phyloP scores from a whole-genome alignment of 1,140 invertebrate genomes.

The Aphis gossypii region DNA sequence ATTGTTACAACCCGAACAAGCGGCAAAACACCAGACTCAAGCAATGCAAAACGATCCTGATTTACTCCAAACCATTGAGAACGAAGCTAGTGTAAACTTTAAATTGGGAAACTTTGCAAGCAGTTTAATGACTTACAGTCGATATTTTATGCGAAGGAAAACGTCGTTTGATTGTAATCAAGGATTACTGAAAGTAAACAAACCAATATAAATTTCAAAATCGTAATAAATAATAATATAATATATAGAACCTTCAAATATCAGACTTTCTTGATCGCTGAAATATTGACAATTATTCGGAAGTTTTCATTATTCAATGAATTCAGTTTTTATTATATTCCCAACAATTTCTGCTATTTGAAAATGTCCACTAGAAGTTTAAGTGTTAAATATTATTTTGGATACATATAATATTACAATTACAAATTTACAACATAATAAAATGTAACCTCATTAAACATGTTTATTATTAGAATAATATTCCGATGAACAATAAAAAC shows the following conservation, averaged over 20 bases:
- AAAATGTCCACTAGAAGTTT: background rate
- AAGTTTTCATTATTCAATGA: background rate
- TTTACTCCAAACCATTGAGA: background rate
- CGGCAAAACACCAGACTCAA: background rate
- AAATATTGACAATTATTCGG: background rate
- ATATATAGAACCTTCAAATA: background rate
- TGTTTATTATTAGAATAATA: background rate
- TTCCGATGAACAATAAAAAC: background rate
- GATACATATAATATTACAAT: background rate
- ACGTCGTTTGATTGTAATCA: background rate
- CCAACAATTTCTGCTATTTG: background rate
- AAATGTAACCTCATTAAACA: background rate
- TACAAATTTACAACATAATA: background rate
- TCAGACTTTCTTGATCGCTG: background rate
- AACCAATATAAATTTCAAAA: background rate
- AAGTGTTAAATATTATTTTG: background rate
- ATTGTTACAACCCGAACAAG: background rate
- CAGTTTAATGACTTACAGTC: background rate
- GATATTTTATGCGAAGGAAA: background rate
- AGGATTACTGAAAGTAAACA: conserved; percentile 10
- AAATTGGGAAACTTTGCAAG: conserved; percentile 40
- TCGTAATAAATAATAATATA: background rate
- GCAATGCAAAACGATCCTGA: background rate
- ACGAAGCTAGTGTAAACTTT: conserved; percentile 19
- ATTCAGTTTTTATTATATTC: background rate